These are phyloP conservation scores for Therioaphis trifolii DNA, from an alignment of 2,888 invertebrate genomes.

Conservation along the genomic window DNA sequence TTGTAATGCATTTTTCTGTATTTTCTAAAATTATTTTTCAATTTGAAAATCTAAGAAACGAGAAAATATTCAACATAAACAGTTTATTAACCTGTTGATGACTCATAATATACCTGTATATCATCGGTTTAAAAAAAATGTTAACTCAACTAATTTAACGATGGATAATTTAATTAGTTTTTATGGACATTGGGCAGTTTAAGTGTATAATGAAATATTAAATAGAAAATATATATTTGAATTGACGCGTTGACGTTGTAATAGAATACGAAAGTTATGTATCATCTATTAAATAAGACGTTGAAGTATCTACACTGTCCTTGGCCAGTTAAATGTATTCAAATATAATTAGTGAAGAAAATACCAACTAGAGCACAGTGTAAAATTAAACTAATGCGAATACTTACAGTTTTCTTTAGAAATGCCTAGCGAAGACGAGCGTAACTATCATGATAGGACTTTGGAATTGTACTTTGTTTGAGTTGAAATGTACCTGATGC, in stretches of 20 bases:
- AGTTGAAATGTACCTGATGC: too few species aligned
- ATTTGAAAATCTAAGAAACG: too few species aligned
- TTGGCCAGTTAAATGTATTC: slow-evolving; percentile 4
- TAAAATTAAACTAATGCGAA: not conserved
- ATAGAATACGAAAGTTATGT: not conserved
- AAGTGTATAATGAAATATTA: slow-evolving; percentile 3
- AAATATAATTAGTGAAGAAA: slow-evolving; percentile 22
- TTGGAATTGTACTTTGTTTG: too few species aligned
- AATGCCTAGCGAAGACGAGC: too few species aligned
- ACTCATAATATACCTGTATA: not conserved
- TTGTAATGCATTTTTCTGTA: too few species aligned
- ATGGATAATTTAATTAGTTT: slow-evolving; percentile 30
- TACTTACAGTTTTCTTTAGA: too few species aligned
- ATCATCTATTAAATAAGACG: not conserved
- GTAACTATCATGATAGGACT: too few species aligned
- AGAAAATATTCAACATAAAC: too few species aligned
- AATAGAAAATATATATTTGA: too few species aligned
- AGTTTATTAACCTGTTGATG: too few species aligned
- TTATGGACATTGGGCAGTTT: not conserved
- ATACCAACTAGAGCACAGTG: not conserved
- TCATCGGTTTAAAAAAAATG: not conserved
- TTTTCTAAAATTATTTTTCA: too few species aligned
- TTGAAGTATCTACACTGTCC: slow-evolving; percentile 9
- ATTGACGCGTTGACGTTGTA: not conserved
- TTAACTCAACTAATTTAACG: slow-evolving; percentile 4